Evolutionary conservation across 2,113 vertebrate species (phyloP).

Genomic region (rabbit (Oryctolagus cuniculus)): mOryCun1.1 NC_091436.1:144134501-144135000

Average conservation of each 20-base stretch:
- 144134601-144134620: background rate
- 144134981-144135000: background rate
- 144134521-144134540: background rate
- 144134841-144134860: background rate
- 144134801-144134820: background rate
- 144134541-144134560: background rate
- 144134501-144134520: background rate
- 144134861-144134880: background rate
- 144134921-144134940: background rate
- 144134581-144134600: background rate
- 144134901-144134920: background rate
- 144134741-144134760: background rate
- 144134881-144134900: background rate
- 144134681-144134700: background rate
- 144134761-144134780: background rate
- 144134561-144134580: background rate
- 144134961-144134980: background rate
- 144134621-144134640: background rate
- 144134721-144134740: background rate
- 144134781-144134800: background rate
- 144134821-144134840: background rate
- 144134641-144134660: background rate
- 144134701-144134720: background rate
- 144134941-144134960: background rate
- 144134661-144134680: background rate